Percentiles rank a stretch among this genome's conserved stretches.
These are phyloP conservation scores for Himalopsyche kuldschensis DNA, from an alignment of 2,888 invertebrate species.

Conservation along the genomic window DNA sequence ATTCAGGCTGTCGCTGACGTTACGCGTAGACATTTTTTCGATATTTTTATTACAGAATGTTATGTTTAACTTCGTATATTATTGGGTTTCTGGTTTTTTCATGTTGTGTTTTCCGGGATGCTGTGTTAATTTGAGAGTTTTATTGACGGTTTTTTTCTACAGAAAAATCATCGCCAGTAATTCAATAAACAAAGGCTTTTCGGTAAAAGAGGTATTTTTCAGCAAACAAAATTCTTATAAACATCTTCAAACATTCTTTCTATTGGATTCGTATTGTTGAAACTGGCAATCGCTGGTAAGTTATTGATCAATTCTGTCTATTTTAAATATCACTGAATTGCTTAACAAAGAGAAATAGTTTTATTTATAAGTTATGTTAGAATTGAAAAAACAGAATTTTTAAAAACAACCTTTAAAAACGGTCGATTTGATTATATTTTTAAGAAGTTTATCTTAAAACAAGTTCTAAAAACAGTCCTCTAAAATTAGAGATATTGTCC, in stretches of 20 bases:
- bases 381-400: no score
- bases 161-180: background rate
- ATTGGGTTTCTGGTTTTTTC: background rate
- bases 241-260: background rate
- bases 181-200: background rate
- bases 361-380: no score
- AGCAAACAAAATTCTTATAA: background rate
- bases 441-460: no score
- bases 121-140: background rate
- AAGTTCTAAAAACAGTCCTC: no score
- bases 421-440: no score
- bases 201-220: background rate
- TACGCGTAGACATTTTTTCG: background rate
- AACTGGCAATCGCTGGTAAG: no score
- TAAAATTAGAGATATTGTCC: no score
- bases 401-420: no score
- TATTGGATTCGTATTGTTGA: background rate
- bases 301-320: no score
- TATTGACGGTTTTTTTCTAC: background rate
- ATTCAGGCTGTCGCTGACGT: background rate
- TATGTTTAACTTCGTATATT: background rate
- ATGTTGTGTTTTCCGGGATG: background rate
- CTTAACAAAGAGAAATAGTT: no score
- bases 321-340: no score
- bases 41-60: background rate